These are phyloP conservation scores for Cichlasoma orientale DNA, from an alignment of 2,797 vertebrate species.

Conservation along the genomic window DNA sequence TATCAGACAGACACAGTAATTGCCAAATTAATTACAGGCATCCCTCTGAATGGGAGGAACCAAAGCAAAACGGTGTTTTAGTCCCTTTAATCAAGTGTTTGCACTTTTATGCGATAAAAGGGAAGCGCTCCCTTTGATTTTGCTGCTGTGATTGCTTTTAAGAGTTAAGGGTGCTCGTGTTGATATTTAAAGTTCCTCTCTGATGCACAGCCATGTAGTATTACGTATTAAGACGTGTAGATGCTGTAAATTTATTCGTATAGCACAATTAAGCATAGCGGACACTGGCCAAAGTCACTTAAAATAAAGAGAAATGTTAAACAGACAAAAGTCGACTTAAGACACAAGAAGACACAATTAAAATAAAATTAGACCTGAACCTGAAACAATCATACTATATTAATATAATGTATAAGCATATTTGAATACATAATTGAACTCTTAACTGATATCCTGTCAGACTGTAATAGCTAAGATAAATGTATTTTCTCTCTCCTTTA, in stretches of 20 bases:
- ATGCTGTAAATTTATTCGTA: constrained; percentile 44
- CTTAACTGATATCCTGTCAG: background rate
- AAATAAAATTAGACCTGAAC: background rate
- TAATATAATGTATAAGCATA: background rate
- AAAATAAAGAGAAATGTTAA: background rate
- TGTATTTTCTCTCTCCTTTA: background rate
- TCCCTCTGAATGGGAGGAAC: constrained; percentile 64
- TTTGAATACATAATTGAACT: background rate
- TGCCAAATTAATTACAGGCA: constrained; percentile 79
- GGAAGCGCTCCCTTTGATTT: constrained; percentile 72
- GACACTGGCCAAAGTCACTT: background rate
- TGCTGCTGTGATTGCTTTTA: constrained; percentile 64
- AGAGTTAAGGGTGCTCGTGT: constrained; percentile 59
- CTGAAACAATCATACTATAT: background rate
- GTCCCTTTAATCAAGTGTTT: constrained; percentile 80
- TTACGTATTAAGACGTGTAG: constrained; percentile 50
- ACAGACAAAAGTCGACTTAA: background rate
- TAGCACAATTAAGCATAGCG: background rate
- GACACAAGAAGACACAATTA: background rate
- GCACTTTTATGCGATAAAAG: constrained; percentile 74
- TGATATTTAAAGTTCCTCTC: constrained; percentile 64
- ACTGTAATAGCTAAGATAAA: background rate
- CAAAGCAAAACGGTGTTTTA: constrained; percentile 62
- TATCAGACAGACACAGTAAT: constrained; percentile 69
- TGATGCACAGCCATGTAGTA: constrained; percentile 35